Conservation (phyloP, 2,113 vertebrate genomes). For the Pleuronectes platessa region DNA sequence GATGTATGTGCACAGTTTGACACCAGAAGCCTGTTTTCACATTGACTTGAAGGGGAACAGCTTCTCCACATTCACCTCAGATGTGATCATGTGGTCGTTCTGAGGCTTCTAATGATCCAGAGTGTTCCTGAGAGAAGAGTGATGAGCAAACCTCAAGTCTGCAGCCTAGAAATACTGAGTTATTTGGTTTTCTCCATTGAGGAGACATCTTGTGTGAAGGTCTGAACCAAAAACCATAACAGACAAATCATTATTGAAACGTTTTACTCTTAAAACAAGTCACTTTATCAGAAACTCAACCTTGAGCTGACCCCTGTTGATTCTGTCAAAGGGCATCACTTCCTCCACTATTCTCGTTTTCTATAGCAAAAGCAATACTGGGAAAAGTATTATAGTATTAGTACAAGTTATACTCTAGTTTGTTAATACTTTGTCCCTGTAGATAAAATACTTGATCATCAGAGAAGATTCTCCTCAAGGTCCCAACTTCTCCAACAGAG, state of each 20-base stretch:
- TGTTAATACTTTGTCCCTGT: neutral
- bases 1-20: slow-evolving; percentile 11
- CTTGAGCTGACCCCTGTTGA: no score
- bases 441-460: neutral
- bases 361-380: neutral
- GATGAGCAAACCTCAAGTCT: neutral
- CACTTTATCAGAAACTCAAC: no score
- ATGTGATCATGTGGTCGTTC: neutral
- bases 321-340: no score
- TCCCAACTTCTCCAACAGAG: neutral
- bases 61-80: neutral
- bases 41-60: neutral
- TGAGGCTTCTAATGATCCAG: neutral
- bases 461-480: neutral
- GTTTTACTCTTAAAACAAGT: no score
- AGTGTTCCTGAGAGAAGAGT: neutral
- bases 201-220: no score
- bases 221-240: no score
- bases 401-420: neutral
- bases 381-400: no score
- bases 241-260: no score
- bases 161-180: no score
- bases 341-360: neutral
- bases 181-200: no score
- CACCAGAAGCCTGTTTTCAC: neutral